Conservation (phyloP, 2,888 invertebrate species). For the Trichopoda pennipes region DNA sequence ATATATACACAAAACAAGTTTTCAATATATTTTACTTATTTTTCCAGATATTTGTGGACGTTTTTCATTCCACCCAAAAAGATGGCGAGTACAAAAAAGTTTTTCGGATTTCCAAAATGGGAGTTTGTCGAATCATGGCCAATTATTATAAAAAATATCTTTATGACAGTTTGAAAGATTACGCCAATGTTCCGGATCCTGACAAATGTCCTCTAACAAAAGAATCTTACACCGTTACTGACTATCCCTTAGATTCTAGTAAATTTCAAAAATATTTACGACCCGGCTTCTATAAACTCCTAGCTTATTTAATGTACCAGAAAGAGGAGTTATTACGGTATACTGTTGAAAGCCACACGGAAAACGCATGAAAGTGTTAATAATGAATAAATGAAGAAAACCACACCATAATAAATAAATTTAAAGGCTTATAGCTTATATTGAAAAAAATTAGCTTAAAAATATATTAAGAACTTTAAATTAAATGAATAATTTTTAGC, state of each 20-base stretch:
- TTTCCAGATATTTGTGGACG: constrained; percentile 69
- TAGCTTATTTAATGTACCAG: constrained; percentile 59
- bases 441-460: no score
- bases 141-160: constrained; percentile 73
- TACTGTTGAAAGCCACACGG: constrained; percentile 67
- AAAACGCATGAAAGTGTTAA: constrained; percentile 47
- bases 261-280: constrained; percentile 68
- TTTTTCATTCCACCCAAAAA: constrained; percentile 51
- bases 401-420: neutral
- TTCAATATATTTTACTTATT: neutral
- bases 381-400: neutral
- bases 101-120: constrained; percentile 59
- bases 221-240: constrained; percentile 70
- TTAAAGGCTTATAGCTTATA: neutral
- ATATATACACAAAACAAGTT: neutral
- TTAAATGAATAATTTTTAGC: no score
- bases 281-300: constrained; percentile 72
- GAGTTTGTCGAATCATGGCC: constrained; percentile 72
- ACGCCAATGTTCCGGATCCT: constrained; percentile 76
- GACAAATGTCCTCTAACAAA: constrained; percentile 73
- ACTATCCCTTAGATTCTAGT: constrained; percentile 73
- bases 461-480: no score
- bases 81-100: constrained; percentile 68
- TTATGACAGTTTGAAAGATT: constrained; percentile 73
- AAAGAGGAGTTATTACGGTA: constrained; percentile 71